These are phyloP conservation scores for Meandrina meandrites DNA, from an alignment of 92 coral and sea anemone genomes.

Conservation along the genomic window DNA sequence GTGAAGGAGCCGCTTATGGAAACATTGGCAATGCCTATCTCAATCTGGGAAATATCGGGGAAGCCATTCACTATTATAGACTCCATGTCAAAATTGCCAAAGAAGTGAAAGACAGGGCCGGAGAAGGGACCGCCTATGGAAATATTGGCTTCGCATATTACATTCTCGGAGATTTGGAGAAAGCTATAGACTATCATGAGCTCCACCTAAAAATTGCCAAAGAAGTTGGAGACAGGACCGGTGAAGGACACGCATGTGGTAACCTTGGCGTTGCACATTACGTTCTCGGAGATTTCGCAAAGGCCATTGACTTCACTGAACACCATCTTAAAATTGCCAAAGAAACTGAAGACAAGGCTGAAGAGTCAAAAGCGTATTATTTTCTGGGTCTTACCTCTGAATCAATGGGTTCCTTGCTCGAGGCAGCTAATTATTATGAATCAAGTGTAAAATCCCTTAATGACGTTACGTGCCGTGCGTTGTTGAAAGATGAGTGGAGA, in stretches of 20 bases:
- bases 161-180: not conserved
- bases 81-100: not conserved
- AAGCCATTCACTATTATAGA: not conserved
- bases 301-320: conserved; percentile 17
- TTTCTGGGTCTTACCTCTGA: not conserved
- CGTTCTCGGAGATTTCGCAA: conserved; percentile 13
- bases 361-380: not conserved
- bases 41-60: too few relatives aligned
- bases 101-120: not conserved
- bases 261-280: not conserved
- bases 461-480: not conserved
- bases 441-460: not conserved
- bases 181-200: not conserved
- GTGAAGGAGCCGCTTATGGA: too few relatives aligned
- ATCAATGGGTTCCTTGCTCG: not conserved
- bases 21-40: too few relatives aligned
- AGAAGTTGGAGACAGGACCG: not conserved
- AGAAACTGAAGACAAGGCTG: not conserved
- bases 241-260: not conserved
- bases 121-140: not conserved
- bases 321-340: not conserved
- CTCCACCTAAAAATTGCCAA: not conserved
- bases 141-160: conserved; percentile 13
- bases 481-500: conserved; percentile 2
- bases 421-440: not conserved